Percentiles rank a stretch among this genome's conserved stretches.
phyloP scores from a whole-genome alignment of 2,888 invertebrate species.

The Notodonta dromedarius region DNA sequence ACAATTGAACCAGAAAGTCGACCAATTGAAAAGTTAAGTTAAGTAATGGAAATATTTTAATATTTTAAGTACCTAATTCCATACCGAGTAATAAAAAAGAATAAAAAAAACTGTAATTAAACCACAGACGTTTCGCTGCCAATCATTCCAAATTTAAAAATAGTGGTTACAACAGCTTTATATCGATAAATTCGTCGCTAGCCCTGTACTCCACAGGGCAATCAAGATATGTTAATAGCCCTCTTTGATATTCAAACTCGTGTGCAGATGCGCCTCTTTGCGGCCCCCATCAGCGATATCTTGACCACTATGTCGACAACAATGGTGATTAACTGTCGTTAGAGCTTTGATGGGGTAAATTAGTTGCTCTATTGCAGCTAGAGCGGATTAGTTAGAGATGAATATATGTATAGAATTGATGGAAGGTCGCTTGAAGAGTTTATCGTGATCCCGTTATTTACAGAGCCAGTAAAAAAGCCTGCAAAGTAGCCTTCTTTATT shows the following conservation, averaged over 20 bases:
- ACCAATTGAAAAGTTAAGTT: too few relatives aligned
- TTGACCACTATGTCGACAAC: slow-evolving; percentile 49
- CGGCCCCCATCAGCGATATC: slow-evolving; percentile 51
- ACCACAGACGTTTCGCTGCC: too few relatives aligned
- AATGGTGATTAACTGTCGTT: slow-evolving; percentile 43
- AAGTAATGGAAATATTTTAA: too few relatives aligned
- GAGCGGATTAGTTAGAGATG: not conserved
- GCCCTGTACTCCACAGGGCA: slow-evolving; percentile 49
- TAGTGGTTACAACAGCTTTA: slow-evolving; percentile 37
- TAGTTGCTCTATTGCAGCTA: slow-evolving; percentile 8
- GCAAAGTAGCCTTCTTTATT: too few relatives aligned
- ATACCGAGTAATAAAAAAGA: too few relatives aligned
- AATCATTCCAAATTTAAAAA: too few relatives aligned
- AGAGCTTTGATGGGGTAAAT: slow-evolving; percentile 9
- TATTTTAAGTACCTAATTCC: too few relatives aligned
- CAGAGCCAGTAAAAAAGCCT: too few relatives aligned
- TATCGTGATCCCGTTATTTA: too few relatives aligned
- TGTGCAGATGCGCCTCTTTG: slow-evolving; percentile 52
- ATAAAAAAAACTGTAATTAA: too few relatives aligned
- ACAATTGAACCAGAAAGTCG: too few relatives aligned
- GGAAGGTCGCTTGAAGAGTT: too few relatives aligned
- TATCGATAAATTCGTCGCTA: slow-evolving; percentile 48
- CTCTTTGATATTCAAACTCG: slow-evolving; percentile 68
- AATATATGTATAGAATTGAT: not conserved
- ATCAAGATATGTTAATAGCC: slow-evolving; percentile 71